Percentiles rank a stretch among this genome's conserved stretches.
phyloP scores from a whole-genome alignment of 2,113 vertebrate genomes.

The Lota lota region DNA sequence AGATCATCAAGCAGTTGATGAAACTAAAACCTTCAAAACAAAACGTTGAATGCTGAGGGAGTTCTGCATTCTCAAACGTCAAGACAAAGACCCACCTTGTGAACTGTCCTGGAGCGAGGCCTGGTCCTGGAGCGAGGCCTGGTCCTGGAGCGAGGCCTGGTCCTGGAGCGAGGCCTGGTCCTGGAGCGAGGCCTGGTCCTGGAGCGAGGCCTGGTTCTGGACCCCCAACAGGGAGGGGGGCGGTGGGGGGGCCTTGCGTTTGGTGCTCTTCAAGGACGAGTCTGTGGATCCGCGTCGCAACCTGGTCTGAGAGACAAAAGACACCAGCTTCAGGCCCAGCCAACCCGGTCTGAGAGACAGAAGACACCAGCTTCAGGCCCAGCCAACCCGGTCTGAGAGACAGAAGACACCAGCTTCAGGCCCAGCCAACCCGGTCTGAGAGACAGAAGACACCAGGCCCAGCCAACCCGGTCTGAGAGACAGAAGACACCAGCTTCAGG shows the following conservation, averaged over 20 bases:
- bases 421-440: too few relatives aligned
- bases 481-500: too few relatives aligned
- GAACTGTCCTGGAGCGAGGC: conserved; percentile 41
- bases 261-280: conserved; percentile 86
- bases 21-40: neutral
- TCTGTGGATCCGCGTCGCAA: conserved; percentile 65
- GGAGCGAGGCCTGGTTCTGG: conserved; percentile 38
- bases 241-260: conserved; percentile 89
- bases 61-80: too few relatives aligned
- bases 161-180: conserved; percentile 57
- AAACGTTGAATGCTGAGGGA: neutral
- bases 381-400: too few relatives aligned
- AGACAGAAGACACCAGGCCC: too few relatives aligned
- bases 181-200: conserved; percentile 16
- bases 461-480: too few relatives aligned
- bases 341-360: neutral
- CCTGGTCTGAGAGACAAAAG: conserved; percentile 39
- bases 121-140: conserved; percentile 47
- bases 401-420: too few relatives aligned
- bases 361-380: too few relatives aligned
- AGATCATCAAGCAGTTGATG: neutral
- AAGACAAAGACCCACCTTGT: conserved; percentile 54
- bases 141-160: conserved; percentile 16
- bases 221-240: conserved; percentile 66
- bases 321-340: conserved; percentile 12